These are phyloP conservation scores for Bradysia coprophila DNA, from an alignment of 1,140 invertebrate genomes.

Conservation along the genomic window DNA sequence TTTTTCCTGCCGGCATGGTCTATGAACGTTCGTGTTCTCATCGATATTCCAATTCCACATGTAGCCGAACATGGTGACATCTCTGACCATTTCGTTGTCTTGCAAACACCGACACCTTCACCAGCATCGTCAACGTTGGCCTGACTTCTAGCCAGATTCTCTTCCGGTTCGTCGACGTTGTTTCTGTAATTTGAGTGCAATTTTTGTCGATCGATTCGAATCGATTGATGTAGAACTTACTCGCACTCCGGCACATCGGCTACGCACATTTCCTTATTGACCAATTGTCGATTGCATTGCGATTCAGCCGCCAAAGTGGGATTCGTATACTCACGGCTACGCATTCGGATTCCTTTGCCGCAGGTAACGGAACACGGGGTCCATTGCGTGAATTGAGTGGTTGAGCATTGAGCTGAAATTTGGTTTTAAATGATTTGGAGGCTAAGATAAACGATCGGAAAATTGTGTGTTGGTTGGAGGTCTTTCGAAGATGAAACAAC, in stretches of 20 bases:
- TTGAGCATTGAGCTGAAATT: constrained; percentile 56
- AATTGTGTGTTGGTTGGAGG: constrained; percentile 1
- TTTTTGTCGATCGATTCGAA: constrained; percentile 10
- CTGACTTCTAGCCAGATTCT: constrained; percentile 16
- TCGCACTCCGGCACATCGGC: constrained; percentile 47
- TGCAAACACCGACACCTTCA: constrained; percentile 37
- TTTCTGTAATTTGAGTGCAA: constrained; percentile 1
- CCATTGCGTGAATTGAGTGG: constrained; percentile 56
- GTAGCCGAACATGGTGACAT: constrained; percentile 71
- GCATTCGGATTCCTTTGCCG: constrained; percentile 73
- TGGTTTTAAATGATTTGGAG: no score
- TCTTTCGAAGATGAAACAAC: not conserved
- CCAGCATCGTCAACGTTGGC: constrained; percentile 16
- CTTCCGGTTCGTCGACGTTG: constrained; percentile 9
- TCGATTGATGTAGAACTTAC: no score
- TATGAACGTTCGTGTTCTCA: constrained; percentile 50
- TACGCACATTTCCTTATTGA: constrained; percentile 77
- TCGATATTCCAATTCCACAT: constrained; percentile 61
- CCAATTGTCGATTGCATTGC: constrained; percentile 59
- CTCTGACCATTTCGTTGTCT: constrained; percentile 47
- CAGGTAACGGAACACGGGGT: constrained; percentile 67
- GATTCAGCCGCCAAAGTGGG: constrained; percentile 58
- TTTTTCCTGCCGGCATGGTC: constrained; percentile 57
- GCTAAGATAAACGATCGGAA: not conserved
- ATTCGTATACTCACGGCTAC: constrained; percentile 52